phyloP scores from a whole-genome alignment of 2,113 vertebrate genomes.

The Planiliza haematocheilus region DNA sequence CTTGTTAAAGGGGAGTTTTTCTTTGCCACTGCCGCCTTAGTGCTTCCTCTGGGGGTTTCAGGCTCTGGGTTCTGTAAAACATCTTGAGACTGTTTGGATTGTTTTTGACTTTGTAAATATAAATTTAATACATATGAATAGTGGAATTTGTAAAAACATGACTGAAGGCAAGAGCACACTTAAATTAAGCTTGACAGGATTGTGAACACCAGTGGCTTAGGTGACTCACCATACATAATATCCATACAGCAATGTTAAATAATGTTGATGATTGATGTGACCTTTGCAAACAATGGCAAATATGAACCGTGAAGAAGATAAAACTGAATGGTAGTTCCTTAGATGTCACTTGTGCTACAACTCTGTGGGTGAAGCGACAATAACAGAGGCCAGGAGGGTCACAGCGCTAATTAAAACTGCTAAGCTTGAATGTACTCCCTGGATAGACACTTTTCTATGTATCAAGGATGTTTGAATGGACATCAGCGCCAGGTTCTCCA shows the following conservation, averaged over 20 bases:
- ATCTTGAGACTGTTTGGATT: too few species aligned
- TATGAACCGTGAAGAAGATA: neutral
- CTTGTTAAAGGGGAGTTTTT: too few species aligned
- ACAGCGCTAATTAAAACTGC: constrained; percentile 20
- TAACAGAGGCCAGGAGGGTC: constrained; percentile 26
- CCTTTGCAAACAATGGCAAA: too few species aligned
- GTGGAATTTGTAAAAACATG: too few species aligned
- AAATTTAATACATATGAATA: too few species aligned
- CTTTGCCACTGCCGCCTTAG: too few species aligned
- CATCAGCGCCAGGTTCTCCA: too few species aligned
- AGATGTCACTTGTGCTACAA: constrained; percentile 21
- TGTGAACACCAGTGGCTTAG: neutral
- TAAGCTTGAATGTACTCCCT: constrained; percentile 9
- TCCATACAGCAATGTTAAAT: neutral
- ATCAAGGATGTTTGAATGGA: too few species aligned
- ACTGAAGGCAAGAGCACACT: neutral
- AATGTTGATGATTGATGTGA: neutral
- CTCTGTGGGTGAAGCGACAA: constrained; percentile 40
- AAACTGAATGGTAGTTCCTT: neutral
- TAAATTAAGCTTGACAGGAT: neutral
- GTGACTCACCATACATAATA: neutral
- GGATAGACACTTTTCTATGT: neutral
- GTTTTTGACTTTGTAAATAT: too few species aligned
- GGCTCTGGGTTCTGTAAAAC: too few species aligned
- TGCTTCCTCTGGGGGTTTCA: too few species aligned